A percentile compares a stretch with the other conserved stretches of the same genome.
Conservation (phyloP, 2,888 invertebrate genomes). For the Zonitis immaculata region DNA sequence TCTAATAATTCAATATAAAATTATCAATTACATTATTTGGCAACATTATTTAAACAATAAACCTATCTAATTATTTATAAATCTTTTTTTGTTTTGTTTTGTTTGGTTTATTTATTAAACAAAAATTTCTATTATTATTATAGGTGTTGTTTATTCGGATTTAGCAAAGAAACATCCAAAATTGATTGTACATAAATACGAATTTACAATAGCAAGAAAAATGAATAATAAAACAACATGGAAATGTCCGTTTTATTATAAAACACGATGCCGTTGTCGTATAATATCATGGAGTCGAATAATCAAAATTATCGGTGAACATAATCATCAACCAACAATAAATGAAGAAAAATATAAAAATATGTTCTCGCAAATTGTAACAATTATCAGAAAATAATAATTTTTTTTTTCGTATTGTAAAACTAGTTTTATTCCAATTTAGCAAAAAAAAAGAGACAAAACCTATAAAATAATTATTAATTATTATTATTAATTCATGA, state of each 20-base stretch:
- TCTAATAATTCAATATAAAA: not conserved
- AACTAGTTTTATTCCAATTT: too few relatives aligned
- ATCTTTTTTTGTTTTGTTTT: not conserved
- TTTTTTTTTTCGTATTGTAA: too few relatives aligned
- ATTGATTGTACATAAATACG: conserved; percentile 17
- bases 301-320: conserved; percentile 8
- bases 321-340: conserved; percentile 15
- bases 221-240: conserved; percentile 17
- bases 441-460: too few relatives aligned
- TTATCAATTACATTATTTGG: too few relatives aligned
- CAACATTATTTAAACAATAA: too few relatives aligned
- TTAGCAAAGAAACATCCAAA: conserved; percentile 22
- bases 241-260: conserved; percentile 22
- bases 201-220: conserved; percentile 15
- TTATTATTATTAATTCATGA: too few relatives aligned
- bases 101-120: too few relatives aligned
- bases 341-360: conserved; percentile 10
- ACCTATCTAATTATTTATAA: too few relatives aligned
- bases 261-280: conserved; percentile 18
- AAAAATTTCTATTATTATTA: conserved; percentile 6
- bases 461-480: too few relatives aligned
- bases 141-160: conserved; percentile 24
- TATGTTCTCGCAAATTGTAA: conserved; percentile 18
- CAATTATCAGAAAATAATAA: conserved; percentile 12
- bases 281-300: conserved; percentile 15